Evolutionary conservation across 2,888 invertebrate genomes (phyloP).

Genomic region (Pilophorus perplexus): DNA sequence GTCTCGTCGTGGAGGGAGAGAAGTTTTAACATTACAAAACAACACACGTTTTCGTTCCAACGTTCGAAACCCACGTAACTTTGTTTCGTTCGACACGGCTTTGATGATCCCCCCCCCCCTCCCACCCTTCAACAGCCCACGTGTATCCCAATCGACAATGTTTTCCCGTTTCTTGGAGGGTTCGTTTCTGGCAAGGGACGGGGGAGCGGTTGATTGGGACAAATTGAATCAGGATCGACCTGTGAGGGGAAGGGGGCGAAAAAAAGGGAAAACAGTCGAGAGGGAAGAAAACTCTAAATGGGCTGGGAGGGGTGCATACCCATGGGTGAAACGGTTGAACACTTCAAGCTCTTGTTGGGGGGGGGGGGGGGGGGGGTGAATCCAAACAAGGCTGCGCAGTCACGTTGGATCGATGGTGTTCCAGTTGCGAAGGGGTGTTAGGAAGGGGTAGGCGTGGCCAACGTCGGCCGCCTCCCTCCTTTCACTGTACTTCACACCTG

Average conservation of each 20-base stretch:
- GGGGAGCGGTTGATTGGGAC: constrained; percentile 26
- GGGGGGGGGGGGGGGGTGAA: not conserved
- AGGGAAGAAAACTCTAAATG: not conserved
- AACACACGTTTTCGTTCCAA: constrained; percentile 22
- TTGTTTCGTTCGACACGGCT: constrained; percentile 27
- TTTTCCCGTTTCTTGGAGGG: constrained; percentile 10
- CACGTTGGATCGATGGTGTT: constrained; percentile 10
- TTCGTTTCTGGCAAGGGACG: not conserved
- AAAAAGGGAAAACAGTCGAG: not conserved
- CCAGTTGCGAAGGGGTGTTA: not conserved
- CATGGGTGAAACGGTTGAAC: not conserved
- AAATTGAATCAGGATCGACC: constrained; percentile 39
- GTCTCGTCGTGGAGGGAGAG: no score
- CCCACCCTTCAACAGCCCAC: not conserved
- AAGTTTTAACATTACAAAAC: constrained; percentile 28
- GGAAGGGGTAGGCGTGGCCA: not conserved
- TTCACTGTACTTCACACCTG: not conserved
- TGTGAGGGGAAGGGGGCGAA: not conserved
- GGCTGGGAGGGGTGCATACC: not conserved
- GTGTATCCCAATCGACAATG: constrained; percentile 9
- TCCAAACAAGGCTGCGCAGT: constrained; percentile 15
- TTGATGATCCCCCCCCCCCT: constrained; percentile 15
- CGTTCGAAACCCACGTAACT: constrained; percentile 18
- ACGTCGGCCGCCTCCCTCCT: not conserved
- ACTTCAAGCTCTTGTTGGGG: not conserved